A percentile compares a stretch with the other conserved stretches of the same genome.
Conservation (phyloP, 1,140 invertebrate genomes). For the Elysia chlorotica region DNA sequence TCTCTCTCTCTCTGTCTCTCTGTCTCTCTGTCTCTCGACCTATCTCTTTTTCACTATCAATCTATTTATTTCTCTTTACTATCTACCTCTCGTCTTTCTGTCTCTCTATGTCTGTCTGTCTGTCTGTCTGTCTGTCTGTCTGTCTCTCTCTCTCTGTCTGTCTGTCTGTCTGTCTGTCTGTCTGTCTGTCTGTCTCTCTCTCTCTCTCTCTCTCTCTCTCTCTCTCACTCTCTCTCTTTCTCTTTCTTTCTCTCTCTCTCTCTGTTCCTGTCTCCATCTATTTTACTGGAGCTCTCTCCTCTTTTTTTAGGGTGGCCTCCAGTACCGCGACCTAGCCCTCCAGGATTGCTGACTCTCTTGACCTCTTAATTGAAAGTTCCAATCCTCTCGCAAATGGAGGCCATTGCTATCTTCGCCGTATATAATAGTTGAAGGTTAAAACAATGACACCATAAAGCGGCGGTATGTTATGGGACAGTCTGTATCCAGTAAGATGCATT, state of each 20-base stretch:
- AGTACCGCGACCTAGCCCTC: no score
- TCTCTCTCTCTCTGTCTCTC: neutral
- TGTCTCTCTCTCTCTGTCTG: slow-evolving; percentile 1
- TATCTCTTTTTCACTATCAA: neutral
- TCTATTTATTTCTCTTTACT: neutral
- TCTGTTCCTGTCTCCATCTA: slow-evolving; percentile 4
- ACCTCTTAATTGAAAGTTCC: neutral
- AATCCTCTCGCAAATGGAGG: neutral
- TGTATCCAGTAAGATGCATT: no score
- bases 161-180: neutral
- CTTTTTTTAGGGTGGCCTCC: no score
- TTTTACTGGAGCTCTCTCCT: neutral
- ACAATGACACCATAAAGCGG: neutral
- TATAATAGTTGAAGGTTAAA: neutral
- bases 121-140: neutral
- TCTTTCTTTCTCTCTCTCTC: slow-evolving; percentile 2
- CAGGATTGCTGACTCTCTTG: neutral
- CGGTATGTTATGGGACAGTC: no score
- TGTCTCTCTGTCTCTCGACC: neutral
- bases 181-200: neutral
- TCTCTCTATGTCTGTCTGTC: slow-evolving; percentile 3
- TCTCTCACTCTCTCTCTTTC: neutral
- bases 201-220: neutral
- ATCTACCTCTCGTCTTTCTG: neutral
- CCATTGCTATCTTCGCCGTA: neutral